Evolutionary conservation across 2,113 vertebrate species (phyloP).

Genomic region (Aramus guarauna): DNA sequence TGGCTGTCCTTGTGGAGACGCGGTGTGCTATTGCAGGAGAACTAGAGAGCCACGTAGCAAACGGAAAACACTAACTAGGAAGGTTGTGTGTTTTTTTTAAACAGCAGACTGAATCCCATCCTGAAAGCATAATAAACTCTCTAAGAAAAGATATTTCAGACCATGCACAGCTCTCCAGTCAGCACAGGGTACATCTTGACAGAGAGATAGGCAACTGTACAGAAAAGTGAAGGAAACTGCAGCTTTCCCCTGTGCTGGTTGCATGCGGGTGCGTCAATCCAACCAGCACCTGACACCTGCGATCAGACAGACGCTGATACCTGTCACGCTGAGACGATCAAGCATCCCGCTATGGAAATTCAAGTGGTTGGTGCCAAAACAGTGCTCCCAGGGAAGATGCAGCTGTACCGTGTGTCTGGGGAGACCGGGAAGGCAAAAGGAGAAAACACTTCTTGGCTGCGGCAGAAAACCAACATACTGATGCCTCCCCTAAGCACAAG

Average conservation of each 20-base stretch:
- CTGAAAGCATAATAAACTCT: neutral
- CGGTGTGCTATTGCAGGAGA: neutral
- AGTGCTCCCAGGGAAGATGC: rapidly evolving
- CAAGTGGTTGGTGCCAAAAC: rapidly evolving
- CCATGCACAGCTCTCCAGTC: rapidly evolving
- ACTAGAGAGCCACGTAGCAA: neutral
- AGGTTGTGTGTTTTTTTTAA: neutral
- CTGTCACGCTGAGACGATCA: neutral
- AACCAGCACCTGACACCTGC: neutral
- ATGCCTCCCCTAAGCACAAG: neutral
- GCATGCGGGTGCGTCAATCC: neutral
- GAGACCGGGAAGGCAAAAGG: neutral
- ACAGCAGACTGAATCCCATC: neutral
- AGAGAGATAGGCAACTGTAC: neutral
- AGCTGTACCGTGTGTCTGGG: rapidly evolving
- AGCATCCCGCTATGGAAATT: neutral
- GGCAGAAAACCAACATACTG: neutral
- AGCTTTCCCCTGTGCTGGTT: neutral
- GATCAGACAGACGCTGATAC: neutral
- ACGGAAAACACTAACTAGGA: neutral
- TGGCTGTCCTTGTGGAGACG: neutral
- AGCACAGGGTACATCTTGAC: neutral
- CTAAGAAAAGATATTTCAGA: neutral
- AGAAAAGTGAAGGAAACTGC: neutral
- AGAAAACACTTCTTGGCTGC: neutral